Evolutionary conservation across 2,888 invertebrate genomes (phyloP), one percentile per base, ranked within the genome.

Genomic region (Orchestes rusci): DNA sequence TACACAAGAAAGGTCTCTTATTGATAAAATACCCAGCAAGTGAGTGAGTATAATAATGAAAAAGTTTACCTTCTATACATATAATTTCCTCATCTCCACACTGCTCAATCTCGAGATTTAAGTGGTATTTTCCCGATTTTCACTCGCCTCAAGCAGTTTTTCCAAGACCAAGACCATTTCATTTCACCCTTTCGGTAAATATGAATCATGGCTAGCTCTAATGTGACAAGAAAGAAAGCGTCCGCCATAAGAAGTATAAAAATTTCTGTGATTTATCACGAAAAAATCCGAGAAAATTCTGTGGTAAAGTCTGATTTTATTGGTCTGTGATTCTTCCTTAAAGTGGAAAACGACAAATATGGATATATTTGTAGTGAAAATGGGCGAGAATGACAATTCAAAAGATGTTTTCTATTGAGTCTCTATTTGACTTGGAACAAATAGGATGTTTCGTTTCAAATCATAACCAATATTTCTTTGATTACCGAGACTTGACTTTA

Each of bases 281-380:
- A 45, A 45, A 45, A 49, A 49, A 49, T 45, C 49, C 33, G 18
- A 16, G 36, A 39, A 44, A 48, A 41, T 44, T 44, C 48, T 41
- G 45, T 43, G 44, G 47, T 43, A 50, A 50, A 50, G 46, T 50
- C 46, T 44, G 50, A 47, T 50, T 50, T 50, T 50, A 50, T 50
- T 46, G 50, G 50, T 47, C 50, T 39, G 43, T 50, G 45, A 50
- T 50, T 50, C 45, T 50, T 50, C 43, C 50, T 50, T 46, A 46
- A 43, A 50, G 43, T 39, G 31, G 45, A 50, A 45, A 42, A 36
- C 45, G 45, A 45, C 45, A 32, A 45, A 23, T 43, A 47, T 47
- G 47, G 47, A 47, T 43, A 47, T 43, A 43, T 47, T 47, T 47
- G 43, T 47, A 39, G 34, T 29, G 23, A 20, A 47, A 43, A 47